These are phyloP conservation scores for Darevskia mixta DNA, from an alignment of 2,797 vertebrate genomes.

Conservation along the genomic window DNA sequence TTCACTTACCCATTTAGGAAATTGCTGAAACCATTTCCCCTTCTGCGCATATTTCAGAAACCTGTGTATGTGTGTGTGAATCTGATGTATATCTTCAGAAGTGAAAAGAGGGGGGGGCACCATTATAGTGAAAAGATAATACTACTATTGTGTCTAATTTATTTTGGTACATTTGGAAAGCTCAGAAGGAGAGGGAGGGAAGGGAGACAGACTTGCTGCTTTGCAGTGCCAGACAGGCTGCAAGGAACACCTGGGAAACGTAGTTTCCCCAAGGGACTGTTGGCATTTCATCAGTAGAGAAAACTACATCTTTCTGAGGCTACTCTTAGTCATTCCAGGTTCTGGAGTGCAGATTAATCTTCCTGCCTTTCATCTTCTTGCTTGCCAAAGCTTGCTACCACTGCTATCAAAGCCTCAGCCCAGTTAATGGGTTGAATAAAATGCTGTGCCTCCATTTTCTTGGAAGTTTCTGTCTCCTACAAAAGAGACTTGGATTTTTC, in stretches of 20 bases:
- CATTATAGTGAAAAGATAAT: slow-evolving; percentile 57
- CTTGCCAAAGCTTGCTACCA: no score
- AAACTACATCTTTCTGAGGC: not conserved
- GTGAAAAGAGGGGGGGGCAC: slow-evolving; percentile 27
- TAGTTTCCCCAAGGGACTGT: not conserved
- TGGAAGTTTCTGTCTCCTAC: no score
- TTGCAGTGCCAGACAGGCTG: no score
- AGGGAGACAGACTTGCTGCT: slow-evolving; percentile 15
- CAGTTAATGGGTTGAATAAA: no score
- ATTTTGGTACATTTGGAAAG: slow-evolving; percentile 55
- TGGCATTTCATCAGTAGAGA: not conserved
- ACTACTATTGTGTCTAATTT: slow-evolving; percentile 60
- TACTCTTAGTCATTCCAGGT: not conserved
- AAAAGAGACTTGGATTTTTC: no score
- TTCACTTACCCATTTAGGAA: slow-evolving; percentile 58
- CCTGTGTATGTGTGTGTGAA: not conserved
- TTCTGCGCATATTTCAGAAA: not conserved
- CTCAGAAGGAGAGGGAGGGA: slow-evolving; percentile 24
- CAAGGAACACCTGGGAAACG: not conserved
- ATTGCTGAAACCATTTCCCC: slow-evolving; percentile 48
- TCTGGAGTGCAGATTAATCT: not conserved
- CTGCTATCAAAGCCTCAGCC: no score
- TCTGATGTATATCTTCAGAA: slow-evolving; percentile 65
- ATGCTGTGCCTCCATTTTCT: no score
- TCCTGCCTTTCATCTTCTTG: no score